A percentile compares a stretch with the other conserved stretches of the same genome.
Conservation (phyloP, 2,888 invertebrate species). For the Rosalia funebris region DNA sequence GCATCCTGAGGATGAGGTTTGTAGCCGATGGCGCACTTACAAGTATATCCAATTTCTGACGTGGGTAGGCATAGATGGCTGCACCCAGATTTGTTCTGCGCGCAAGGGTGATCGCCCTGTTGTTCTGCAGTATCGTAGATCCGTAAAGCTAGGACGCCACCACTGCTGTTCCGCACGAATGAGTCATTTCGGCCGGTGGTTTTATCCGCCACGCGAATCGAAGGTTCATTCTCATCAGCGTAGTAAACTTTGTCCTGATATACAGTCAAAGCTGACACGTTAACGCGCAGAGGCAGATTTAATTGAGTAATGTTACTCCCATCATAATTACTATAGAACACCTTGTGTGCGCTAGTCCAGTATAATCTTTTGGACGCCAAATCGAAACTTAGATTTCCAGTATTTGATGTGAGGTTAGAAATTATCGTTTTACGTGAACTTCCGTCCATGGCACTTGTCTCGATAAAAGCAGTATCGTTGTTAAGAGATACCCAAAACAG, state of each 20-base stretch:
- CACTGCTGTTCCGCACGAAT: slow-evolving; percentile 65
- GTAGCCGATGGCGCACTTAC: slow-evolving; percentile 80
- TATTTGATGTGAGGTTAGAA: slow-evolving; percentile 54
- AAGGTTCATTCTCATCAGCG: slow-evolving; percentile 74
- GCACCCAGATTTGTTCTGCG: slow-evolving; percentile 69
- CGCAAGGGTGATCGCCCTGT: slow-evolving; percentile 70
- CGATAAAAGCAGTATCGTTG: slow-evolving; percentile 61
- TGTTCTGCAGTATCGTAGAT: slow-evolving; percentile 78
- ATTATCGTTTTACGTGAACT: slow-evolving; percentile 61
- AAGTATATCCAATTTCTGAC: slow-evolving; percentile 68
- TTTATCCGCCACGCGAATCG: slow-evolving; percentile 73
- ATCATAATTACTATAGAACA: slow-evolving; percentile 66
- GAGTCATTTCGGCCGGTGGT: slow-evolving; percentile 64
- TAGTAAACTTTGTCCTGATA: slow-evolving; percentile 74
- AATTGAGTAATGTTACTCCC: slow-evolving; percentile 49
- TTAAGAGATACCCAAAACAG: slow-evolving; percentile 66
- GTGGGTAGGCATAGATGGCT: slow-evolving; percentile 80
- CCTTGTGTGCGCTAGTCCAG: slow-evolving; percentile 73
- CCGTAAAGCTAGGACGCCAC: slow-evolving; percentile 70
- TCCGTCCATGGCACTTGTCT: slow-evolving; percentile 76
- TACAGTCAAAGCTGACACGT: slow-evolving; percentile 74
- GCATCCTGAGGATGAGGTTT: slow-evolving; percentile 66
- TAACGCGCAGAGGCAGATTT: slow-evolving; percentile 59
- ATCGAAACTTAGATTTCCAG: slow-evolving; percentile 56
- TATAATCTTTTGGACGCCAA: slow-evolving; percentile 66